These are phyloP conservation scores for Stenurella melanura DNA, from an alignment of 2,888 invertebrate species.

Conservation along the genomic window DNA sequence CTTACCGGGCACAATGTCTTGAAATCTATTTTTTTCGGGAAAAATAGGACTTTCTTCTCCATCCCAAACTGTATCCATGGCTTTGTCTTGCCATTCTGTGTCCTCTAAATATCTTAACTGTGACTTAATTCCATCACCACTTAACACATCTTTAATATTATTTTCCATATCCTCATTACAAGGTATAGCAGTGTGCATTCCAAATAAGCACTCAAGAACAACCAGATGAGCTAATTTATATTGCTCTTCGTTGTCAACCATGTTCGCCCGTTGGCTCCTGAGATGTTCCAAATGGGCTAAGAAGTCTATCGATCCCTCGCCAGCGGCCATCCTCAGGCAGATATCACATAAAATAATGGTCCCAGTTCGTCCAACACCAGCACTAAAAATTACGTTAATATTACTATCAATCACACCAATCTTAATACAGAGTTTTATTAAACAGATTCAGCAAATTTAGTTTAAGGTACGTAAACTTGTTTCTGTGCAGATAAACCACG, in stretches of 20 bases:
- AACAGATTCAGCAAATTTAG: no score
- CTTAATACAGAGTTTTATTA: no score
- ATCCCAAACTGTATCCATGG: conserved; percentile 64
- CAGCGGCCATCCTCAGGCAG: conserved; percentile 73
- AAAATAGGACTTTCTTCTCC: conserved; percentile 48
- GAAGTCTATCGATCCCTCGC: conserved; percentile 69
- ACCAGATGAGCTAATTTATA: conserved; percentile 73
- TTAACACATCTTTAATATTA: conserved; percentile 62
- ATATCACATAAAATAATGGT: conserved; percentile 78
- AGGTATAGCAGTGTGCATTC: conserved; percentile 67
- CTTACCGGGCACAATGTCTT: conserved; percentile 69
- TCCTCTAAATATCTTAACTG: conserved; percentile 69
- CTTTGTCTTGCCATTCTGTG: conserved; percentile 71
- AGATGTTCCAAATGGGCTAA: conserved; percentile 65
- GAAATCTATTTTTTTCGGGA: conserved; percentile 70
- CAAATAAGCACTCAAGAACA: conserved; percentile 71
- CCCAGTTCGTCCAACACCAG: conserved; percentile 79
- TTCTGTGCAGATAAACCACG: no score
- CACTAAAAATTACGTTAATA: conserved; percentile 67
- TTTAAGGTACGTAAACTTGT: no score
- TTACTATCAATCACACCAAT: no score
- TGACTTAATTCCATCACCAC: conserved; percentile 60
- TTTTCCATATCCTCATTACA: conserved; percentile 67
- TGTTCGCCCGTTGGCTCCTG: conserved; percentile 69
- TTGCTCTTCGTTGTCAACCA: conserved; percentile 73